Conservation (phyloP, 2,113 vertebrate species). For the Chaetorhynchus papuensis region DNA sequence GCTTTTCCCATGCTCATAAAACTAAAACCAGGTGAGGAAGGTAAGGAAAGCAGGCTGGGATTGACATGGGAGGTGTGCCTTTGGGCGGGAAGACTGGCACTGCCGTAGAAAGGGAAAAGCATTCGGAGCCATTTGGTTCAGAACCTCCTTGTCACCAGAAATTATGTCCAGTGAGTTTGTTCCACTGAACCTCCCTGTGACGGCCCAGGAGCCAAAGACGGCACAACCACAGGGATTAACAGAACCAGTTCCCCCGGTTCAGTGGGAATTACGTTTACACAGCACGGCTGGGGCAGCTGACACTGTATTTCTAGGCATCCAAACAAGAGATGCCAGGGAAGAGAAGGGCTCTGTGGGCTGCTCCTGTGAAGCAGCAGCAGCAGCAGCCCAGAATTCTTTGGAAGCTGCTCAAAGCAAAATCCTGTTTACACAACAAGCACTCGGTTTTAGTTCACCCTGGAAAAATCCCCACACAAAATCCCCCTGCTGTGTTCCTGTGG, state of each 20-base stretch:
- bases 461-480: neutral
- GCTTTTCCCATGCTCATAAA: neutral
- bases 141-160: neutral
- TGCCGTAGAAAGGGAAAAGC: neutral
- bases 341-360: neutral
- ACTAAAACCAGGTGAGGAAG: neutral
- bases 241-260: neutral
- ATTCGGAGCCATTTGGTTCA: neutral
- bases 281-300: neutral
- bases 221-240: neutral
- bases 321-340: neutral
- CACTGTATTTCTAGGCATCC: neutral
- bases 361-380: neutral
- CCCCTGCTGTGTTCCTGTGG: fast-evolving
- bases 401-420: slow-evolving; percentile 10
- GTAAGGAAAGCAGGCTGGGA: neutral
- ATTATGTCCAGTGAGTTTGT: neutral
- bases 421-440: neutral
- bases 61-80: neutral
- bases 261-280: neutral
- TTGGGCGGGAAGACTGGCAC: neutral
- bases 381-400: neutral
- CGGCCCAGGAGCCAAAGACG: neutral
- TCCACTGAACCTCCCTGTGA: neutral
- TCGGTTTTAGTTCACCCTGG: neutral